These are phyloP conservation scores for Coluber constrictor DNA, from an alignment of 2,797 vertebrate genomes.

Conservation along the genomic window DNA sequence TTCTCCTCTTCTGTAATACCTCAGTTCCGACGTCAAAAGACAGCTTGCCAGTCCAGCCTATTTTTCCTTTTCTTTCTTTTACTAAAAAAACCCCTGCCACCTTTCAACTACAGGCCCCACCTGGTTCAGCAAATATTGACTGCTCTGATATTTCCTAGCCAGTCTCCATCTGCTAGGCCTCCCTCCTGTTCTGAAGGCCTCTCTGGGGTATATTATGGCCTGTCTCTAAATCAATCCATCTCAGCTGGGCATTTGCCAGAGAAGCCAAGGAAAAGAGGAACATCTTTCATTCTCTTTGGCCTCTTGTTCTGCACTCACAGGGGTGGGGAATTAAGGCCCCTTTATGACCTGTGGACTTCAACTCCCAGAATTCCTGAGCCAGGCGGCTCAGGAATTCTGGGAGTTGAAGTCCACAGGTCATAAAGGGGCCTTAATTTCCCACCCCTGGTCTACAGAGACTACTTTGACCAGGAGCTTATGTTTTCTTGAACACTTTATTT, in stretches of 20 bases:
- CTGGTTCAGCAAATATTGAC: conserved; percentile 14
- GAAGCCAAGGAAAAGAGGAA: background rate
- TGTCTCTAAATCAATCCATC: background rate
- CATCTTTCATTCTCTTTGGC: background rate
- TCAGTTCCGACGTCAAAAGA: background rate
- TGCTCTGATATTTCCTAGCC: background rate
- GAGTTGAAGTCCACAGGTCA: background rate
- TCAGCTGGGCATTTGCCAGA: background rate
- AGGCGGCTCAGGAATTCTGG: background rate
- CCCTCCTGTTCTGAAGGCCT: background rate
- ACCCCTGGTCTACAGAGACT: background rate
- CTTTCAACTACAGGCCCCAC: background rate
- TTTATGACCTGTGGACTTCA: background rate
- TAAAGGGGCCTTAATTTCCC: background rate
- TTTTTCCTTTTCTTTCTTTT: background rate
- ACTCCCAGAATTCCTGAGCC: background rate
- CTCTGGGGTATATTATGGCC: background rate
- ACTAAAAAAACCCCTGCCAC: background rate
- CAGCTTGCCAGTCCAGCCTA: background rate
- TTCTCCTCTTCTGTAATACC: background rate
- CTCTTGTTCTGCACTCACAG: background rate
- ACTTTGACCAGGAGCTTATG: background rate
- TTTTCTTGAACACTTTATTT: background rate
- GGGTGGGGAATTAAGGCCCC: background rate
- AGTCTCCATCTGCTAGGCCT: background rate